Evolutionary conservation across 2,888 invertebrate species (phyloP), one percentile per base, ranked within the genome.

Genomic region (Caenorhabditis virilis): DNA sequence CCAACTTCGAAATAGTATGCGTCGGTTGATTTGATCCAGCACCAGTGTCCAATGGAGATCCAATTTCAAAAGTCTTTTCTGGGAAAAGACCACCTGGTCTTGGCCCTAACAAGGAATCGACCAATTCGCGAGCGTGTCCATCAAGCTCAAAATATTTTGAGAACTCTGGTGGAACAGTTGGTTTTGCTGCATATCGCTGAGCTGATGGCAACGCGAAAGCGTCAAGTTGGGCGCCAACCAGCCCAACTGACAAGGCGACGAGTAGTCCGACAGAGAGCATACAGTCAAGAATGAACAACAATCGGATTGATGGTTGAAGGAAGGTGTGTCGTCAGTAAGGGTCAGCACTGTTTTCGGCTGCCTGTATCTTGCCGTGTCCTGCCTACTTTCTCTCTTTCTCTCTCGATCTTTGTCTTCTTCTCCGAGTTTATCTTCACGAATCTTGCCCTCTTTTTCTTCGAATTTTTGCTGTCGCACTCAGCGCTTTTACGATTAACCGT

Each of bases 71-170:
- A 15, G 78, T 79, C 64, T 82, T 81, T 64, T 82, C 82, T 26
- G 83, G 83, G 66, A 83, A 80, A 46, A 79, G 72, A 38, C 82
- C 82, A 20, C 82, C 82, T 26, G 82, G 80, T n/a, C 82, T 68
- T 41, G 78, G 78, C n/a, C 82, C 82, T 30, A 82, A 72, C 45
- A 82, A 53, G 7, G 76, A 74, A 67, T 82, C 81, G 15, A 83
- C 75, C 47, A 83, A 68, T 56, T 79, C 76, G 51, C 78, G 75
- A 45, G 83, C 82, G 61, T 82, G 80, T 11, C 83, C 83, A 59
- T 82, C 80, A 23, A 83, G 67, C 41, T 83, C 83, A 61, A 83
- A 83, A 59, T 74, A 83, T 33, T 76, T 69, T 27, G 74, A 68
- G 49, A 78, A 68, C 64, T 83, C 82, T 25, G 83, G 78, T n/a